A percentile compares a stretch with the other conserved stretches of the same genome.
Evolutionary conservation across 2,797 vertebrate genomes (phyloP).

Genomic region (Tamandua tetradactyla): DNA sequence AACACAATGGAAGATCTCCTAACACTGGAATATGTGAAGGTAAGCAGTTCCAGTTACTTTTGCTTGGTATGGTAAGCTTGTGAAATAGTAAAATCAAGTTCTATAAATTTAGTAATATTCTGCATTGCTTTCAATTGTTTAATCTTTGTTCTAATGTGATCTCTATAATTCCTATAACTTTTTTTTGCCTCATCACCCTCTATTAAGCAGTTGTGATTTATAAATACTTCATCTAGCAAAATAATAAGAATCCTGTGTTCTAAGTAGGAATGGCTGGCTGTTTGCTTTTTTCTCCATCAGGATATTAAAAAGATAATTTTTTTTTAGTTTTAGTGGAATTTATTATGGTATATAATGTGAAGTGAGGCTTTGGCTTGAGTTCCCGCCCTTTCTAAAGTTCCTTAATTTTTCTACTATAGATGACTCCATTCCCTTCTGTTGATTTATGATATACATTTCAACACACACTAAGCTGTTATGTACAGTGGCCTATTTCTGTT

Average conservation of each 20-base stretch:
- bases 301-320: background rate
- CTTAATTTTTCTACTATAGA: background rate
- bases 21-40: constrained; percentile 93
- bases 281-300: background rate
- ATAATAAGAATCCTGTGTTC: background rate
- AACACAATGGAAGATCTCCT: constrained; percentile 95
- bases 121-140: background rate
- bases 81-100: background rate
- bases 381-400: background rate
- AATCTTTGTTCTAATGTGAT: constrained; percentile 1
- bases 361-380: constrained; percentile 14
- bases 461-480: background rate
- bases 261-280: background rate
- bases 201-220: background rate
- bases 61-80: background rate
- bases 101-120: constrained; percentile 23
- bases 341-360: background rate
- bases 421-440: background rate
- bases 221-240: background rate
- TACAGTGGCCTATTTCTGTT: background rate
- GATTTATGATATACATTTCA: background rate
- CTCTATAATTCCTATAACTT: background rate
- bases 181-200: background rate
- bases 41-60: constrained; percentile 76
- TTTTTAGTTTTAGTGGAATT: constrained; percentile 23